These are phyloP conservation scores for Hoplodrina ambigua DNA, from an alignment of 2,888 invertebrate species.

Conservation along the genomic window DNA sequence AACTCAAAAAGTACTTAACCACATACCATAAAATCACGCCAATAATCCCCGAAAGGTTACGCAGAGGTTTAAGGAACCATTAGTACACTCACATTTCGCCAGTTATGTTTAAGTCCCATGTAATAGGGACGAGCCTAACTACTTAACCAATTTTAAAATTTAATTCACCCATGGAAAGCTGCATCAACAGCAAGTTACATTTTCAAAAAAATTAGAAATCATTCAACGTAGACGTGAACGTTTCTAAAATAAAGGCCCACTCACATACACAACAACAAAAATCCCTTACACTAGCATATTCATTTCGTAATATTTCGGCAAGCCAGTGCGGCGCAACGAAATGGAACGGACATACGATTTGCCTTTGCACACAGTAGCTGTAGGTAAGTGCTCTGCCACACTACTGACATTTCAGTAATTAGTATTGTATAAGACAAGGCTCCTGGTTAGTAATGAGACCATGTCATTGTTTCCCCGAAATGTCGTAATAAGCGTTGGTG, in stretches of 20 bases:
- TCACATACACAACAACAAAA: slow-evolving; percentile 14
- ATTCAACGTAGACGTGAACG: no score
- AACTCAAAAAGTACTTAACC: no score
- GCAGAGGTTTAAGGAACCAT: no score
- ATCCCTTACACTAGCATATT: slow-evolving; percentile 34
- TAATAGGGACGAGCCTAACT: no score
- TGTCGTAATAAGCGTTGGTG: slow-evolving; percentile 30
- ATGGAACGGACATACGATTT: slow-evolving; percentile 59
- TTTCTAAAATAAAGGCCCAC: neutral
- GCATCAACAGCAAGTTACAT: no score
- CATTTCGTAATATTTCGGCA: slow-evolving; percentile 59
- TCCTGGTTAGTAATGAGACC: slow-evolving; percentile 37
- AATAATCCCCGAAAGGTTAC: no score
- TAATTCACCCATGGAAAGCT: no score
- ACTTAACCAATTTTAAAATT: no score
- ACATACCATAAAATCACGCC: no score
- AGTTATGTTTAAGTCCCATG: no score
- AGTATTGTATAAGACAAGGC: slow-evolving; percentile 48
- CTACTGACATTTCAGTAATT: slow-evolving; percentile 50
- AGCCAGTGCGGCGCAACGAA: slow-evolving; percentile 62
- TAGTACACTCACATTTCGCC: no score
- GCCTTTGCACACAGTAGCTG: slow-evolving; percentile 41
- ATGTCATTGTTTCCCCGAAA: slow-evolving; percentile 47
- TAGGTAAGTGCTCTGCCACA: slow-evolving; percentile 44
- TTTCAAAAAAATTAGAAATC: no score